These are phyloP conservation scores for Homalodisca vitripennis DNA, from an alignment of 1,140 invertebrate species.

Conservation along the genomic window DNA sequence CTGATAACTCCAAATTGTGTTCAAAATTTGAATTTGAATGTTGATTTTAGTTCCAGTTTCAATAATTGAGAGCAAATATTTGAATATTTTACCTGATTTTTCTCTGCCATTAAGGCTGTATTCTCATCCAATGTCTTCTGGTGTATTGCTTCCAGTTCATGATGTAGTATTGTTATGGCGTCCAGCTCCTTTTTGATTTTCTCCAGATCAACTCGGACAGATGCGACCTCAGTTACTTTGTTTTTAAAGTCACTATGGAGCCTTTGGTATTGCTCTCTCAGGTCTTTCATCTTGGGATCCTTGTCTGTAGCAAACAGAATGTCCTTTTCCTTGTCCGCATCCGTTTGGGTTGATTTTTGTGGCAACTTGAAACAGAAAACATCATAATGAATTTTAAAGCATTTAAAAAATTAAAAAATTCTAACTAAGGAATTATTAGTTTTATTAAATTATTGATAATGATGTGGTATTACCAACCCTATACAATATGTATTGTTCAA, in stretches of 20 bases:
- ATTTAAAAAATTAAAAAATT: too few species aligned
- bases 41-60: too few species aligned
- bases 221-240: slow-evolving; percentile 56
- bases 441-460: too few species aligned
- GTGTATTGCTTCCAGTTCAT: slow-evolving; percentile 2
- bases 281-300: slow-evolving; percentile 42
- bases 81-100: slow-evolving; percentile 12
- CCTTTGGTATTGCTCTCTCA: slow-evolving; percentile 54
- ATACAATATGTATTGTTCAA: too few species aligned
- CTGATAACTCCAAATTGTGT: too few species aligned
- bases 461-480: too few species aligned
- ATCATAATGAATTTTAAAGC: too few species aligned
- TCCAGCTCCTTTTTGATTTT: slow-evolving; percentile 52
- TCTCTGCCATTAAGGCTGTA: not conserved
- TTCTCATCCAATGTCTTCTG: not conserved
- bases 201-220: slow-evolving; percentile 52
- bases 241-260: slow-evolving; percentile 58
- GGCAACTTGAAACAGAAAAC: slow-evolving; percentile 9
- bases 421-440: too few species aligned
- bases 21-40: too few species aligned
- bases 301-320: slow-evolving; percentile 7
- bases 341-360: not conserved
- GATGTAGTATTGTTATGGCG: slow-evolving; percentile 40
- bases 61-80: too few species aligned
- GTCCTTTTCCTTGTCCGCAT: slow-evolving; percentile 21